Evolutionary conservation across 2,888 invertebrate species (phyloP).

Genomic region (Chrysopilus asiliformis): DNA sequence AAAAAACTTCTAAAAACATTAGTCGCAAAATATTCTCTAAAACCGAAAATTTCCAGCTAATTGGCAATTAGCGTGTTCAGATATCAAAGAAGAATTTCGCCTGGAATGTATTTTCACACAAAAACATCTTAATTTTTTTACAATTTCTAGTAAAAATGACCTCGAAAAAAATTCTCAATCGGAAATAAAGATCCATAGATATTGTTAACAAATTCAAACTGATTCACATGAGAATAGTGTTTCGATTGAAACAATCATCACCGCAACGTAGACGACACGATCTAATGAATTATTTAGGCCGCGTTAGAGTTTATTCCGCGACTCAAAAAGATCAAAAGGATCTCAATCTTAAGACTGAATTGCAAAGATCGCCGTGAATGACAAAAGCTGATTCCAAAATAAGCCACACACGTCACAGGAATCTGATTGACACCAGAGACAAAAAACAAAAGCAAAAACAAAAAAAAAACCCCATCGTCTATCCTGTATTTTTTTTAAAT

Average conservation of each 20-base stretch:
- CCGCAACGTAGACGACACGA: background rate
- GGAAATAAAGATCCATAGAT: no score
- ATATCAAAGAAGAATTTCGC: no score
- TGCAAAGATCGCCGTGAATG: background rate
- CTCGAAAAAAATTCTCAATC: no score
- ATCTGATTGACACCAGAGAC: no score
- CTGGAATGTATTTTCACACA: no score
- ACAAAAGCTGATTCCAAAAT: background rate
- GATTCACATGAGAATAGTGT: background rate
- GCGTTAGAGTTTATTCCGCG: constrained; percentile 1
- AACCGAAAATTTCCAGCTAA: constrained; percentile 13
- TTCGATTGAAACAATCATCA: background rate
- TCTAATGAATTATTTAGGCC: constrained; percentile 6
- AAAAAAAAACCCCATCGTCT: constrained; percentile 5
- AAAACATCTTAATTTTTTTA: no score
- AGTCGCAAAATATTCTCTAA: constrained; percentile 1
- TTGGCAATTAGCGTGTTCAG: constrained; percentile 11
- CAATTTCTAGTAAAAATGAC: no score
- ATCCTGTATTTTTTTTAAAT: no score
- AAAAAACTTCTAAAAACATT: no score
- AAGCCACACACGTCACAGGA: constrained; percentile 2
- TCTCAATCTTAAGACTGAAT: background rate
- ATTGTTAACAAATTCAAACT: background rate
- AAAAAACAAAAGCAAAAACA: no score
- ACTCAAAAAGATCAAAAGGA: background rate